Evolutionary conservation across 2,113 vertebrate genomes (phyloP).

Genomic region (Ahaetulla prasina): DNA sequence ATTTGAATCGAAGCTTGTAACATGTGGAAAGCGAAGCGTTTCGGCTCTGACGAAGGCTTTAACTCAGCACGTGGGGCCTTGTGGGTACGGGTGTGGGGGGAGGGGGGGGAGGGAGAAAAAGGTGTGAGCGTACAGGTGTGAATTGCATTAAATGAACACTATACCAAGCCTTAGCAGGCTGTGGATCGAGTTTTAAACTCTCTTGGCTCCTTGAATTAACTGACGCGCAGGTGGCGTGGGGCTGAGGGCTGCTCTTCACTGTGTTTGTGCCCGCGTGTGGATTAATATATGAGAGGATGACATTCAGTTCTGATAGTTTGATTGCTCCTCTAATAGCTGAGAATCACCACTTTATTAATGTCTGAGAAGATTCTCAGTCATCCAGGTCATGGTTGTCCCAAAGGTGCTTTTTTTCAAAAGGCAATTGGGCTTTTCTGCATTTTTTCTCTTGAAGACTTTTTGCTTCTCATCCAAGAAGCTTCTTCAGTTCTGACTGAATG

Average conservation of each 20-base stretch:
- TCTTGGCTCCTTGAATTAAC: slow-evolving; percentile 39
- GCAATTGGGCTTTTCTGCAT: background rate
- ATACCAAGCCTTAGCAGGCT: slow-evolving; percentile 51
- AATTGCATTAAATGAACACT: slow-evolving; percentile 50
- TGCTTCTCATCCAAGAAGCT: background rate
- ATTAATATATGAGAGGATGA: background rate
- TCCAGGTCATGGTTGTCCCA: too few relatives aligned
- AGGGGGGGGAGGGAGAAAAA: background rate
- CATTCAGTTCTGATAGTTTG: slow-evolving; percentile 47
- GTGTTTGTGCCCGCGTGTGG: background rate
- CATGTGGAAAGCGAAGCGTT: slow-evolving; percentile 57
- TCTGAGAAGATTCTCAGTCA: too few relatives aligned
- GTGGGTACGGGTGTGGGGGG: background rate
- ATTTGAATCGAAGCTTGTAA: slow-evolving; percentile 54
- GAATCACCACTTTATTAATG: slow-evolving; percentile 45
- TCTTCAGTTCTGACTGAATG: background rate
- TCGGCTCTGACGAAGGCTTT: slow-evolving; percentile 43
- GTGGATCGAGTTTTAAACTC: slow-evolving; percentile 48
- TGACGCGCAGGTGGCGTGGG: slow-evolving; percentile 55
- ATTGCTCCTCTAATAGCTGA: slow-evolving; percentile 53
- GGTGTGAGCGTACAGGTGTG: background rate
- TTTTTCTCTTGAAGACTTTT: background rate
- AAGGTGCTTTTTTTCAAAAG: background rate
- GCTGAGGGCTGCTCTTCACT: slow-evolving; percentile 9
- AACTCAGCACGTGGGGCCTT: slow-evolving; percentile 24